Base-by-base conservation (phyloP, 2,888 invertebrate species). In the Patella depressa region DNA sequence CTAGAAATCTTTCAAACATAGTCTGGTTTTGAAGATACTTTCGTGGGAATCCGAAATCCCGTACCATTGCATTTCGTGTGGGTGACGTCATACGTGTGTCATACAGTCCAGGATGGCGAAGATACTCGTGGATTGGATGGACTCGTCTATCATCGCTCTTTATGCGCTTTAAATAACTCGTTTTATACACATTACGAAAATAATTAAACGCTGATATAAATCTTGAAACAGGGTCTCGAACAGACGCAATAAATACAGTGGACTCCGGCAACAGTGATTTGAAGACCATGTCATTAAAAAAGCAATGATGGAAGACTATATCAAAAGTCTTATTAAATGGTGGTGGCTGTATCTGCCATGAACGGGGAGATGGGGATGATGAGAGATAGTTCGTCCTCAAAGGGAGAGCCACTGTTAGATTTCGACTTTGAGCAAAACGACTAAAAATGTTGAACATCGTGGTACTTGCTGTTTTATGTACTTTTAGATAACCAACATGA, bases 401-500 rank as follows among this genome's bases (percentile, higher is more conserved):
- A 19, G 65, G 65, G 19, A 65, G 65, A 12, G 24, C 65, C 19
- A 65, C 65, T 14, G 65, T 65, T 12, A 65, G 19, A 19, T 19
- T 9, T 3, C 24, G 65, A 24, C 24, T 65, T 65, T n/a, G 14
- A 24, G 65, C 65, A 65, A 65, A 65, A 24, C 65, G 65, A 11
- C 19, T 24, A 11, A 65, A 19, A 19, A 65, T 24, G 65, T 65
- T 65, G 19, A 24, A 24, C 14, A 65, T 5, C 14, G 65, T 65
- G 24, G 19, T 24, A 65, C 65, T 65, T 65, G 19, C 65, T 19
- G 65, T 65, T 65, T 65, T 65, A 65, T 65, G 65, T 24, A 65
- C 65, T 24, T 65, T 65, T 12, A 65, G 65, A 65, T 65, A 65
- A 24, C 65, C 65, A 65, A 65, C 7, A 65, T 65, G 65, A 24